These are phyloP conservation scores for Trimorus sp. DNA, from an alignment of 2,888 invertebrate genomes.

Conservation along the genomic window DNA sequence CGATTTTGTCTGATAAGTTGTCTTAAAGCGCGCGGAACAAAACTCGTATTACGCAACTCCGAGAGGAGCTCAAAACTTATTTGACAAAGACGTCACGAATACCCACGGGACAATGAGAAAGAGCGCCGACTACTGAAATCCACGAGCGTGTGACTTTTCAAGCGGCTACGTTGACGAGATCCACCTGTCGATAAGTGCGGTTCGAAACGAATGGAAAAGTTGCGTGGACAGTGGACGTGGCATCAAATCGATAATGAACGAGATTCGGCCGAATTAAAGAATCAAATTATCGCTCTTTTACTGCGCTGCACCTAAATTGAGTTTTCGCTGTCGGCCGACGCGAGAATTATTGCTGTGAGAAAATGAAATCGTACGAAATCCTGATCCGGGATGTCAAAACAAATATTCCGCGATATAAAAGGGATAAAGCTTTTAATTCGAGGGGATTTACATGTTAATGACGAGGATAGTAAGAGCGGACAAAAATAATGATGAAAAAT, in stretches of 20 bases:
- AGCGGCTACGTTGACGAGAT: slow-evolving; percentile 50
- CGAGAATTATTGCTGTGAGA: too few species aligned
- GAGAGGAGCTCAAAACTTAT: slow-evolving; percentile 38
- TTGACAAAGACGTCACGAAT: slow-evolving; percentile 59
- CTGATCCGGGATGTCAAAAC: too few species aligned
- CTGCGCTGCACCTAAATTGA: slow-evolving; percentile 26
- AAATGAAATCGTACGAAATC: too few species aligned
- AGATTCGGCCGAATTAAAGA: slow-evolving; percentile 41
- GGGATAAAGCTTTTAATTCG: too few species aligned
- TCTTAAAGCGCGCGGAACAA: slow-evolving; percentile 27
- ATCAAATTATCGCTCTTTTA: slow-evolving; percentile 31
- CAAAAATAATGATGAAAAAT: too few species aligned
- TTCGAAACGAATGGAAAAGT: slow-evolving; percentile 56
- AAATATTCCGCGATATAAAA: too few species aligned
- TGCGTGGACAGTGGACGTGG: slow-evolving; percentile 38
- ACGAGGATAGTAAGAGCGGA: too few species aligned
- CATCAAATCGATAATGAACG: slow-evolving; percentile 44
- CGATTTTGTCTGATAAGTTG: slow-evolving; percentile 51
- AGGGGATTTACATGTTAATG: too few species aligned
- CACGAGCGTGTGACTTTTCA: slow-evolving; percentile 63
- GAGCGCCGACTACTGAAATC: slow-evolving; percentile 53
- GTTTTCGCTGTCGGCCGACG: slow-evolving; percentile 7
- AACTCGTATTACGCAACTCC: slow-evolving; percentile 52
- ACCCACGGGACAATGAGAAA: slow-evolving; percentile 27
- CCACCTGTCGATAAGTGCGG: slow-evolving; percentile 65